phyloP scores from a whole-genome alignment of 2,797 vertebrate genomes.

The Anguilla obscura region DNA sequence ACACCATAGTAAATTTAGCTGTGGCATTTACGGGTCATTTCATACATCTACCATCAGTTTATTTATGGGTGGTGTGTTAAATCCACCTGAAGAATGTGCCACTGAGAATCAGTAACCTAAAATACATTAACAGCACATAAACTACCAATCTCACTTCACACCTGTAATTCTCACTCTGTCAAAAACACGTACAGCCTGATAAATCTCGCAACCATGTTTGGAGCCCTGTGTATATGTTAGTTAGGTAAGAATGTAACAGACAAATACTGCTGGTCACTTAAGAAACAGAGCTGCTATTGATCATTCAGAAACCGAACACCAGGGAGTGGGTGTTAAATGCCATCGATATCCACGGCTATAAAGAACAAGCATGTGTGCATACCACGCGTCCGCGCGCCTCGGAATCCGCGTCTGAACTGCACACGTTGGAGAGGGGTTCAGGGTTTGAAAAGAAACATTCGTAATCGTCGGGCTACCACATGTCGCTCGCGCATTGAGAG shows the following conservation, averaged over 20 bases:
- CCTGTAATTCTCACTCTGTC: background rate
- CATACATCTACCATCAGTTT: slow-evolving; percentile 29
- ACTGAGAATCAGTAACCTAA: slow-evolving; percentile 11
- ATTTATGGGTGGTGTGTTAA: slow-evolving; percentile 26
- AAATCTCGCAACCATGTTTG: background rate
- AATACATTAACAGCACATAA: background rate
- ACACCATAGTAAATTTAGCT: slow-evolving; percentile 18
- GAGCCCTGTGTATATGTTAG: background rate
- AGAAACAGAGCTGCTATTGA: background rate
- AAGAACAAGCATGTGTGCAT: background rate
- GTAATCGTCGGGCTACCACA: too few relatives aligned
- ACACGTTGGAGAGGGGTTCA: background rate
- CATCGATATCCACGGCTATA: background rate
- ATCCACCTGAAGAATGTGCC: background rate
- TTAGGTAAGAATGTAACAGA: background rate
- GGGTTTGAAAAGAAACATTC: background rate
- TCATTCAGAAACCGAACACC: slow-evolving; percentile 2
- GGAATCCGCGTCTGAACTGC: background rate
- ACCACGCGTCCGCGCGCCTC: background rate
- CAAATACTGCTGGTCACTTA: background rate
- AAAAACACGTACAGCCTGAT: background rate
- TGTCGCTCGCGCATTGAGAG: background rate
- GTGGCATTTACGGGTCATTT: slow-evolving; percentile 24
- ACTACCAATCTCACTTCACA: background rate
- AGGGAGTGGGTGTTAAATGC: background rate